Percentiles rank a stretch among this genome's conserved stretches.
Conservation (phyloP, 2,113 vertebrate species). For the Anhinga rufa region DNA sequence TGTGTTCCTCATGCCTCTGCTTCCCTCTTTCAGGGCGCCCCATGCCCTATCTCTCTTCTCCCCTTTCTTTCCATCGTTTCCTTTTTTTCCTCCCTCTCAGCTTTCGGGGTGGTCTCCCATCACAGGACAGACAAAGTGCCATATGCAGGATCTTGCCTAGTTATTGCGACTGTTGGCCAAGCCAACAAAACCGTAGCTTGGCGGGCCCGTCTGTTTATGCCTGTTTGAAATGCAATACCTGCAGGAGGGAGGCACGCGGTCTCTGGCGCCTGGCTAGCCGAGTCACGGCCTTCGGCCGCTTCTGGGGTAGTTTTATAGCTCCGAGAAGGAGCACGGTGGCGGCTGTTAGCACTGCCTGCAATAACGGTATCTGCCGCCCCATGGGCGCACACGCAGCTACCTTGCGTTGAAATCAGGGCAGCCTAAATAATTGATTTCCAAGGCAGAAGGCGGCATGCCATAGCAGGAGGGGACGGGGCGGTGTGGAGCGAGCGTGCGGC, state of each 20-base stretch:
- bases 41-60: rapidly evolving
- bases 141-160: neutral
- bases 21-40: neutral
- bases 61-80: neutral
- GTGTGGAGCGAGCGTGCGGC: neutral
- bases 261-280: neutral
- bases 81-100: neutral
- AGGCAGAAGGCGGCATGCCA: neutral
- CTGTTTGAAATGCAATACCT: neutral
- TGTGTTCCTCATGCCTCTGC: neutral
- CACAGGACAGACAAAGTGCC: neutral
- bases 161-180: neutral
- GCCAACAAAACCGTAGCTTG: neutral
- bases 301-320: neutral
- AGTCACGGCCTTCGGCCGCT: neutral
- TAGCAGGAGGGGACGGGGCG: neutral
- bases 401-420: neutral
- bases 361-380: neutral
- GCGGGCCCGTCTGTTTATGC: neutral
- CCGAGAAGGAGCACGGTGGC: rapidly evolving
- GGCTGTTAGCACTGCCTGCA: neutral
- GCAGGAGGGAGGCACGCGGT: neutral
- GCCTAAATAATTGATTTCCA: conserved; percentile 43
- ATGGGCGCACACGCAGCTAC: neutral
- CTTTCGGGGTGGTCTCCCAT: neutral